Evolutionary conservation across 2,113 vertebrate species (phyloP).

Genomic region (Taurulus bubalis): DNA sequence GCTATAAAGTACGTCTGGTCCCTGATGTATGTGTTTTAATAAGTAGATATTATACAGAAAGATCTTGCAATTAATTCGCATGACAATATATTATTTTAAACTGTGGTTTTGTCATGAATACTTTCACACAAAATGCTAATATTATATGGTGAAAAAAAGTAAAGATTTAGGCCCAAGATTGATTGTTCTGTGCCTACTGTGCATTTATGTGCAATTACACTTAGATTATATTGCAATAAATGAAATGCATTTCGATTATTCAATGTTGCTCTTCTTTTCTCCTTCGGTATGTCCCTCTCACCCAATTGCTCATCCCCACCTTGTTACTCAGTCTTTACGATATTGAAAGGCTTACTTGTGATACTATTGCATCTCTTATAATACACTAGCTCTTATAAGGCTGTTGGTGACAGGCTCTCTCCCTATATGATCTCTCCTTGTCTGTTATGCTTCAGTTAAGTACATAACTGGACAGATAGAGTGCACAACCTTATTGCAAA

Average conservation of each 20-base stretch:
- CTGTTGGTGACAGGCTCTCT: slow-evolving; percentile 2
- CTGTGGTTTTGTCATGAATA: background rate
- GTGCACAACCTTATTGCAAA: slow-evolving; percentile 37
- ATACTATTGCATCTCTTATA: background rate
- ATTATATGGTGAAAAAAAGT: background rate
- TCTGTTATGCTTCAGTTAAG: slow-evolving; percentile 25
- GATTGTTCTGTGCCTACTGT: background rate
- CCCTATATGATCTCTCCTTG: background rate
- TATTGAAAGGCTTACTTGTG: background rate
- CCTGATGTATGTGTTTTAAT: slow-evolving; percentile 12
- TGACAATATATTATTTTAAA: background rate
- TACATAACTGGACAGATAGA: slow-evolving; percentile 23
- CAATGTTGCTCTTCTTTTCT: background rate
- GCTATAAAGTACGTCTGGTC: background rate
- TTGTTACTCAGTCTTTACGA: background rate
- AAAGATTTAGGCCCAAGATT: no score
- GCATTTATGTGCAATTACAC: background rate
- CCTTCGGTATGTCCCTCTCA: background rate
- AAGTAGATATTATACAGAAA: background rate
- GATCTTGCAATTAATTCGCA: background rate
- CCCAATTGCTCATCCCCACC: background rate
- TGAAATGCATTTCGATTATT: background rate
- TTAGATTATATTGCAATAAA: background rate
- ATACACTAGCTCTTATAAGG: background rate
- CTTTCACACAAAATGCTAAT: background rate